Conservation (phyloP, 1,140 invertebrate genomes). For the Drosophila rhopaloa region DNA sequence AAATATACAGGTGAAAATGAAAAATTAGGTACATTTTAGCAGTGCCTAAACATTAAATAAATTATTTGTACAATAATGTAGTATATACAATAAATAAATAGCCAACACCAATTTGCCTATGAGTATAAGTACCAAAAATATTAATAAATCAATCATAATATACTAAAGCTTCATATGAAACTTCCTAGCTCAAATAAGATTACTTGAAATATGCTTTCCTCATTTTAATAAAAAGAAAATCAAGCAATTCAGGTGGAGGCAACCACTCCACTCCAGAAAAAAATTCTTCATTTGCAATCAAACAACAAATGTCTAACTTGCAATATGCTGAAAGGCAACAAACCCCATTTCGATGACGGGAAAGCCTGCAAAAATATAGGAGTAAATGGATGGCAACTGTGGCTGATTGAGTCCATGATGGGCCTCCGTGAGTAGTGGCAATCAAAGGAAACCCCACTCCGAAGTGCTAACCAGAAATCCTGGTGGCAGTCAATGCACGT, state of each 20-base stretch:
- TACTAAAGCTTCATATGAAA: too few relatives aligned
- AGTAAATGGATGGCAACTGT: constrained; percentile 20
- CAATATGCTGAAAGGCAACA: constrained; percentile 27
- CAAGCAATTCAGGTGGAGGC: neutral
- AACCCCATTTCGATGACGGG: constrained; percentile 9
- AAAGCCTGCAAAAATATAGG: constrained; percentile 2
- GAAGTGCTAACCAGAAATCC: constrained; percentile 61
- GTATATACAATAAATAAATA: too few relatives aligned
- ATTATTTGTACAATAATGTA: too few relatives aligned
- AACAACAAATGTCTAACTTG: constrained; percentile 24
- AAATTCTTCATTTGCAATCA: constrained; percentile 25
- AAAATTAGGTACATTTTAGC: too few relatives aligned
- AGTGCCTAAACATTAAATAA: too few relatives aligned
- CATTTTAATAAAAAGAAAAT: neutral
- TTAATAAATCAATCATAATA: neutral
- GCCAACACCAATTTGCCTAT: too few relatives aligned
- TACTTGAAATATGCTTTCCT: neutral
- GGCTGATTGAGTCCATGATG: constrained; percentile 42
- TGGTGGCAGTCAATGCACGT: constrained; percentile 44
- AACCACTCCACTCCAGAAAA: constrained; percentile 5
- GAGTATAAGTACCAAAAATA: too few relatives aligned
- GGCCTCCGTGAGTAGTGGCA: constrained; percentile 63
- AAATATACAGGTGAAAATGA: neutral
- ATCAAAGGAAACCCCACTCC: constrained; percentile 69
- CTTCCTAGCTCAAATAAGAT: too few relatives aligned